Conservation (phyloP, 1,140 invertebrate species). For the Drosophila aff. region DNA sequence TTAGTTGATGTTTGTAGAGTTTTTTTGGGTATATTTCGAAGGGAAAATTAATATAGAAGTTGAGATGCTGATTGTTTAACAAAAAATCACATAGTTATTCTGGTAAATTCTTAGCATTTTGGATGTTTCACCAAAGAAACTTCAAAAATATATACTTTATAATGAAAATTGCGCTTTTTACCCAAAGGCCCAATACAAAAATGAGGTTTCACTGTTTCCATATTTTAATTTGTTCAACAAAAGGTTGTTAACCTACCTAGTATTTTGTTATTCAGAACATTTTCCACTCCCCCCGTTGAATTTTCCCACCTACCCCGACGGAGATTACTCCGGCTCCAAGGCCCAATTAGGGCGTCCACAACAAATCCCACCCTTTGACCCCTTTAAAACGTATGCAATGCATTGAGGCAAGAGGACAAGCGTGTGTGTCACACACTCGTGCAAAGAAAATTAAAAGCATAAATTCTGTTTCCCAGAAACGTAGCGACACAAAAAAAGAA, state of each 20-base stretch:
- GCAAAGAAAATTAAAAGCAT: slow-evolving; percentile 34
- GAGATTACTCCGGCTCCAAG: not conserved
- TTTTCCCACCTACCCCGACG: not conserved
- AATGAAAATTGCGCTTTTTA: not conserved
- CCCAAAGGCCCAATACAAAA: not conserved
- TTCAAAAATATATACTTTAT: no score
- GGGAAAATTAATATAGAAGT: no score
- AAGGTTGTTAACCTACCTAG: not conserved
- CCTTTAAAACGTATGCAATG: slow-evolving; percentile 35
- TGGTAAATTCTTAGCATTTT: not conserved
- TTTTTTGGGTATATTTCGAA: no score
- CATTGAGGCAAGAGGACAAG: slow-evolving; percentile 32
- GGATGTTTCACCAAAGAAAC: not conserved
- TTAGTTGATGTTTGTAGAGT: not conserved
- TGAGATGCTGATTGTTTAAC: no score
- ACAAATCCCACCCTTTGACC: not conserved
- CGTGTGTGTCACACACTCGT: slow-evolving; percentile 4
- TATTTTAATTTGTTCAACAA: not conserved
- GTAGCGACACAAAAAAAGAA: not conserved
- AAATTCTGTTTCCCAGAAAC: slow-evolving; percentile 46
- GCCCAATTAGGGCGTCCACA: not conserved
- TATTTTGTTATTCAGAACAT: not conserved
- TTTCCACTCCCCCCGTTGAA: not conserved
- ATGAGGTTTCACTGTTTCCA: not conserved
- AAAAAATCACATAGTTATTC: not conserved